Evolutionary conservation across 2,797 vertebrate species (phyloP).

Genomic region (Heteromormyrus szaboi): DNA sequence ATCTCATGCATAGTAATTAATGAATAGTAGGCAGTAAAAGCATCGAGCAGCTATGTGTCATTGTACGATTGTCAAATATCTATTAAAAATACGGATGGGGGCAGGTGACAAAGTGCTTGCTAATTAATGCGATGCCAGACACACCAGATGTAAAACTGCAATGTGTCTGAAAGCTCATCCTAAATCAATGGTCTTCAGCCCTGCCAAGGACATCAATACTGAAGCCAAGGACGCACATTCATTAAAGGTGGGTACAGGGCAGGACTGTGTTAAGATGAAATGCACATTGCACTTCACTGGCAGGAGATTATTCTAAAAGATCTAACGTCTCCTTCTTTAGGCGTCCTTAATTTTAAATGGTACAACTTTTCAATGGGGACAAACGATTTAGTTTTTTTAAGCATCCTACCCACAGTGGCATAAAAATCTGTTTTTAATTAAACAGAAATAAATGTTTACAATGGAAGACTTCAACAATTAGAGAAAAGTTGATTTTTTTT

Average conservation of each 20-base stretch:
- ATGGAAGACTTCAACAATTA: not conserved
- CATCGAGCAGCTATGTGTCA: not conserved
- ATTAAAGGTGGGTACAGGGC: slow-evolving; percentile 7
- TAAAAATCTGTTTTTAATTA: not conserved
- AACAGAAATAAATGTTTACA: not conserved
- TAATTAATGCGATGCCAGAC: slow-evolving; percentile 14
- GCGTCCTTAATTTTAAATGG: not conserved
- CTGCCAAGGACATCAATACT: not conserved
- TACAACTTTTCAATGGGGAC: not conserved
- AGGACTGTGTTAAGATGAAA: not conserved
- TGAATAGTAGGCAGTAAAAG: not conserved
- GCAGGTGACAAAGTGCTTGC: slow-evolving; percentile 25
- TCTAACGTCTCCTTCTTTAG: not conserved
- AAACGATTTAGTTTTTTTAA: not conserved
- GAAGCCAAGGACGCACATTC: slow-evolving; percentile 5
- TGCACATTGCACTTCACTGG: not conserved
- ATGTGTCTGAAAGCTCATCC: slow-evolving; percentile 26
- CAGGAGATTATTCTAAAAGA: not conserved
- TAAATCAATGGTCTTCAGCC: slow-evolving; percentile 29
- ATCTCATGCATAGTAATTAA: not conserved
- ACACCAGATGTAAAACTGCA: slow-evolving; percentile 23
- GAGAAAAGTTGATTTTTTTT: not conserved
- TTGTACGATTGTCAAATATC: not conserved
- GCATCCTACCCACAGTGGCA: not conserved
- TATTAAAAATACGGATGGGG: not conserved